phyloP scores from a whole-genome alignment of 2,797 vertebrate species.

The Phylloscopus collybita region DNA sequence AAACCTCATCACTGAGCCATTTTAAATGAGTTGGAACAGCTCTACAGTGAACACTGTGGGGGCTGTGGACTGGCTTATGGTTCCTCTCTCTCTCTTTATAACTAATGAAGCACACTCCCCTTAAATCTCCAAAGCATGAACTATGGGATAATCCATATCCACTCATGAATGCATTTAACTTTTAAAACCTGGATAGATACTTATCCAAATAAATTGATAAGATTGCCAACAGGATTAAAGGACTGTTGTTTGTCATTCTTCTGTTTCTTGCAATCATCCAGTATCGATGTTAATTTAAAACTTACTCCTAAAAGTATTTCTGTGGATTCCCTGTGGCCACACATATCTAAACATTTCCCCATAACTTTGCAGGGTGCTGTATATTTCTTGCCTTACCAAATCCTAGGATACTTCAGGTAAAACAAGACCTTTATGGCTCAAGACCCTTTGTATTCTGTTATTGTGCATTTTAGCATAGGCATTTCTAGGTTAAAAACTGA shows the following conservation, averaged over 20 bases:
- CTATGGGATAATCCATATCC: slow-evolving; percentile 5
- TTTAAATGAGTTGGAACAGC: slow-evolving; percentile 43
- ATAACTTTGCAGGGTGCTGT: not conserved
- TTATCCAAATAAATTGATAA: slow-evolving; percentile 6
- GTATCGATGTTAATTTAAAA: not conserved
- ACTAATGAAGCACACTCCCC: not conserved
- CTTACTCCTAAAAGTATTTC: not conserved
- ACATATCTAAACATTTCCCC: not conserved
- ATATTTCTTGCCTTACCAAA: not conserved
- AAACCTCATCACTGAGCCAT: slow-evolving; percentile 50
- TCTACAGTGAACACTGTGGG: not conserved
- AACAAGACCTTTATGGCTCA: not conserved
- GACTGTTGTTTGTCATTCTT: not conserved
- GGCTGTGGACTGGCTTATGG: not conserved
- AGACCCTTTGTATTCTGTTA: not conserved
- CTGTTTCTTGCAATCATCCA: not conserved
- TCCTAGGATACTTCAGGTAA: not conserved
- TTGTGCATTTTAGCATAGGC: not conserved
- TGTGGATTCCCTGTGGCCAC: not conserved
- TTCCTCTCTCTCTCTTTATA: not conserved
- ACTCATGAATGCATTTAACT: not conserved
- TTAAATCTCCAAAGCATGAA: not conserved
- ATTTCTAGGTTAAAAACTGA: not conserved
- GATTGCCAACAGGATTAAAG: slow-evolving; percentile 11
- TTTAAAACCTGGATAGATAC: slow-evolving; percentile 1